Conservation (phyloP, 1,140 invertebrate species). For the Hetaerina americana region DNA sequence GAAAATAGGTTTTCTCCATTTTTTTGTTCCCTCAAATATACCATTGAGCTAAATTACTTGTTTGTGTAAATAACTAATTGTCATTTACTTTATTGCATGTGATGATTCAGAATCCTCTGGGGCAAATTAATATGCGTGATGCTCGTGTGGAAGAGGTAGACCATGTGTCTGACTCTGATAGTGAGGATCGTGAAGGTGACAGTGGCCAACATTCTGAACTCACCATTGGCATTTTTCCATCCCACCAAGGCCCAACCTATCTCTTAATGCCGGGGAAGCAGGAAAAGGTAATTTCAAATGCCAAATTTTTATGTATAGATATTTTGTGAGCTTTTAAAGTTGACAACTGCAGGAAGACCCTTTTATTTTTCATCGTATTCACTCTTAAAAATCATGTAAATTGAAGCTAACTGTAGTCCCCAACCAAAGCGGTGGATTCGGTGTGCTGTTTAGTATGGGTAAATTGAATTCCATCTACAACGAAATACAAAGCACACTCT, state of each 20-base stretch:
- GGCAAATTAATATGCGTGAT: slow-evolving; percentile 91
- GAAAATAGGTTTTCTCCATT: neutral
- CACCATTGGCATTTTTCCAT: slow-evolving; percentile 86
- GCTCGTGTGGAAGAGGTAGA: slow-evolving; percentile 87
- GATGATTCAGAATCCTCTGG: slow-evolving; percentile 63
- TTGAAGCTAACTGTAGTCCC: too few relatives aligned
- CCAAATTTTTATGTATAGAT: neutral
- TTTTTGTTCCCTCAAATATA: neutral
- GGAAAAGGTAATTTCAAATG: slow-evolving; percentile 36
- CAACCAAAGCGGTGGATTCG: too few relatives aligned
- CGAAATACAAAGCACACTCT: too few relatives aligned
- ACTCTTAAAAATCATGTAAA: too few relatives aligned
- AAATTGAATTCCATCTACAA: too few relatives aligned
- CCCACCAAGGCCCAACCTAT: slow-evolving; percentile 84
- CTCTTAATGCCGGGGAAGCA: slow-evolving; percentile 79
- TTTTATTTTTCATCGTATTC: too few relatives aligned
- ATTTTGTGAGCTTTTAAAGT: neutral
- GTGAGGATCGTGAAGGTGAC: slow-evolving; percentile 70
- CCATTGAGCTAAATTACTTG: neutral
- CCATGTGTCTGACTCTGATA: slow-evolving; percentile 81
- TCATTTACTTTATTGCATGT: slow-evolving; percentile 4
- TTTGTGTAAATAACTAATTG: neutral
- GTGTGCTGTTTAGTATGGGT: too few relatives aligned
- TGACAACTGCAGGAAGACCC: too few relatives aligned
- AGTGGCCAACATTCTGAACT: slow-evolving; percentile 45